Conservation (phyloP, 2,113 vertebrate species). For the Melozone crissalis region DNA sequence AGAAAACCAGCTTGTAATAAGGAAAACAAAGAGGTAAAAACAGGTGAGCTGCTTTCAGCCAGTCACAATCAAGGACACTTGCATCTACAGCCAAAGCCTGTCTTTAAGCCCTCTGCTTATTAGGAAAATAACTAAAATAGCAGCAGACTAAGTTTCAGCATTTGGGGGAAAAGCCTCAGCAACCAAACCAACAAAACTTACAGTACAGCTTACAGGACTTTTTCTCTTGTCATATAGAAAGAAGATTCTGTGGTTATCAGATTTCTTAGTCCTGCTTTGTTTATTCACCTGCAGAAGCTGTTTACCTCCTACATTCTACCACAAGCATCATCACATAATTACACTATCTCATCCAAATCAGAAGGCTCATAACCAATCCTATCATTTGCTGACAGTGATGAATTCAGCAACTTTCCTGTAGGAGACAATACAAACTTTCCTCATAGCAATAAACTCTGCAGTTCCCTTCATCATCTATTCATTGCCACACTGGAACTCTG, state of each 20-base stretch:
- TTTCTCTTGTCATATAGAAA: background rate
- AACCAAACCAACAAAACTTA: background rate
- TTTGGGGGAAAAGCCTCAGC: background rate
- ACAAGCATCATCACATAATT: conserved; percentile 37
- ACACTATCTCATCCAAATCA: conserved; percentile 31
- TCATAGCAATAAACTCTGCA: conserved; percentile 26
- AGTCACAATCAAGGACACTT: background rate
- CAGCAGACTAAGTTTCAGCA: background rate
- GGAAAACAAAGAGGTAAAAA: conserved; percentile 27
- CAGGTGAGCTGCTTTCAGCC: conserved; percentile 3
- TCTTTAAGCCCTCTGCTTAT: background rate
- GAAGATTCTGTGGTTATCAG: background rate
- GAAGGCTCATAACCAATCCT: conserved; percentile 16
- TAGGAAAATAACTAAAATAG: background rate
- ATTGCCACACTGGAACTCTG: conserved; percentile 44
- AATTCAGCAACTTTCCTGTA: conserved; percentile 37
- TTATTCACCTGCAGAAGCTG: conserved; percentile 54
- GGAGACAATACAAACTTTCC: conserved; percentile 43
- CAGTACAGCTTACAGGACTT: background rate
- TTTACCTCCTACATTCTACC: conserved; percentile 40
- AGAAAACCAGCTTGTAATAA: conserved; percentile 3
- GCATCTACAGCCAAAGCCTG: background rate
- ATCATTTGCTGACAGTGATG: conserved; percentile 18
- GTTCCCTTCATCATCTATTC: conserved; percentile 54
- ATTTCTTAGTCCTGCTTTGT: conserved; percentile 4